These are phyloP conservation scores for Polypedilum pembai DNA, from an alignment of 1,140 invertebrate species.

Conservation along the genomic window DNA sequence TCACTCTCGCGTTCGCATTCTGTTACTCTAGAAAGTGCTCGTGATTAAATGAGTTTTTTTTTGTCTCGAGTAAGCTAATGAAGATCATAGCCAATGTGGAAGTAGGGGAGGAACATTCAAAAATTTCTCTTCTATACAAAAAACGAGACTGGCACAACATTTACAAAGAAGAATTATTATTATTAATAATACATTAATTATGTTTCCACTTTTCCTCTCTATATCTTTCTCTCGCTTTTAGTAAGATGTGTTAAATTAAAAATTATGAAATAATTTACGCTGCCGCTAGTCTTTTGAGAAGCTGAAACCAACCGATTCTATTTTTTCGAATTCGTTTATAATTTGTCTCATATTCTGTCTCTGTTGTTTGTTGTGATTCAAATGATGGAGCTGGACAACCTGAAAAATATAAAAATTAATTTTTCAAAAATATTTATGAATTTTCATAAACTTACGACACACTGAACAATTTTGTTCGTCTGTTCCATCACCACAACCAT, in stretches of 20 bases:
- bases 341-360: neutral
- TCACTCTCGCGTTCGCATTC: too few relatives aligned
- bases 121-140: too few relatives aligned
- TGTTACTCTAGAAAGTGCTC: too few relatives aligned
- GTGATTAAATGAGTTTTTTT: too few relatives aligned
- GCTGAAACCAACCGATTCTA: slow-evolving; percentile 21
- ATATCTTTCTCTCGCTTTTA: too few relatives aligned
- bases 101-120: too few relatives aligned
- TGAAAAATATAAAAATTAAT: slow-evolving; percentile 38
- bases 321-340: neutral
- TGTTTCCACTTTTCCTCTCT: too few relatives aligned
- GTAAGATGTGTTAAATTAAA: neutral
- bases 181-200: too few relatives aligned
- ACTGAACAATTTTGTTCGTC: slow-evolving; percentile 76
- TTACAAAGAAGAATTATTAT: too few relatives aligned
- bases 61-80: too few relatives aligned
- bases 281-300: neutral
- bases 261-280: neutral
- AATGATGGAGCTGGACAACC: slow-evolving; percentile 49
- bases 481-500: slow-evolving; percentile 82
- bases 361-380: neutral
- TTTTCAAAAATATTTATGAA: neutral
- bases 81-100: too few relatives aligned
- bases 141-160: too few relatives aligned
- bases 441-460: slow-evolving; percentile 63